Evolutionary conservation across 2,113 vertebrate genomes (phyloP).

Genomic region (Prunella fulvescens): DNA sequence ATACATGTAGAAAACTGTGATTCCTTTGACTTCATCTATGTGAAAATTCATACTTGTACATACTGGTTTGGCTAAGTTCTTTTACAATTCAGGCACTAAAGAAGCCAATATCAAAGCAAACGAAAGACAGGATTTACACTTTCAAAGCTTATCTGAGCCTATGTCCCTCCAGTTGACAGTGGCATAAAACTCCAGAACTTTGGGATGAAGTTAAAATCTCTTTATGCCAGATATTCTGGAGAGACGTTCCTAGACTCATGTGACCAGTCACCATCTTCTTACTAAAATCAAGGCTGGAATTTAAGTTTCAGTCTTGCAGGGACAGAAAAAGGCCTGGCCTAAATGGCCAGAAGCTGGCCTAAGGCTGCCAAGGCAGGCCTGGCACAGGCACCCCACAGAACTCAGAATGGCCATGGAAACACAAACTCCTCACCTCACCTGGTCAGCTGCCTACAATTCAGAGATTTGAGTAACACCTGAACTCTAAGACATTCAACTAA

Average conservation of each 20-base stretch:
- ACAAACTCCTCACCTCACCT: neutral
- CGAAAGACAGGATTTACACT: neutral
- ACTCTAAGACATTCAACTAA: neutral
- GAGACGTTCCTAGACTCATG: neutral
- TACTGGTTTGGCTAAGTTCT: neutral
- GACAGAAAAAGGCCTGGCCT: neutral
- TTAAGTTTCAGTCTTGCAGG: neutral
- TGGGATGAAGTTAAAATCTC: neutral
- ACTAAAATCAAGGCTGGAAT: neutral
- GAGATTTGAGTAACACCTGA: neutral
- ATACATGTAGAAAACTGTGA: neutral
- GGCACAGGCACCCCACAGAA: too few species aligned
- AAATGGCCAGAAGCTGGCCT: fast-evolving
- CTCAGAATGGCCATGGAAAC: neutral
- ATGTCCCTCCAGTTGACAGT: neutral
- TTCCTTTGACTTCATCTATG: neutral
- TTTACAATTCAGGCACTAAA: neutral
- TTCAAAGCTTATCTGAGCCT: neutral
- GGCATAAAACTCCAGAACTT: neutral
- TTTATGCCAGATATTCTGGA: neutral
- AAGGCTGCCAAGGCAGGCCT: fast-evolving
- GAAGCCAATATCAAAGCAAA: neutral
- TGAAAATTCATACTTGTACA: fast-evolving
- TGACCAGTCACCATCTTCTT: neutral
- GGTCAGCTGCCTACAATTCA: neutral